Percentiles rank a stretch among this genome's conserved stretches.
Conservation (phyloP, 2,113 vertebrate species). For the Lampris megalopsis region DNA sequence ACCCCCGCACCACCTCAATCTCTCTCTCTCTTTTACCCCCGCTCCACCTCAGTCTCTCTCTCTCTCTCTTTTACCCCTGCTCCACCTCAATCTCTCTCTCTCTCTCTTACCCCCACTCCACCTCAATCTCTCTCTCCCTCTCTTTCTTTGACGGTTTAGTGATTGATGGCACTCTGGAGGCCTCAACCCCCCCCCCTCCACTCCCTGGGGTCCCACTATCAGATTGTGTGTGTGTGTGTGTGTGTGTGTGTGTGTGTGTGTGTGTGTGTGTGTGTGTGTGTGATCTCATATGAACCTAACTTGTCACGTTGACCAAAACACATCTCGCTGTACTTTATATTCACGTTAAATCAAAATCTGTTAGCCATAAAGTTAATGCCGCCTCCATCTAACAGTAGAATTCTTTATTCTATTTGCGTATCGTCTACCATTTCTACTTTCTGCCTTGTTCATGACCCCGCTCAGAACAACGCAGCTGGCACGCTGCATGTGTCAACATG, state of each 20-base stretch:
- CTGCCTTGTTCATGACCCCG: not conserved
- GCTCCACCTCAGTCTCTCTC: not conserved
- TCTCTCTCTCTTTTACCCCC: not conserved
- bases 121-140: conserved; percentile 46
- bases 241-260: conserved; percentile 35
- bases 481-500: not conserved
- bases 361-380: too few species aligned
- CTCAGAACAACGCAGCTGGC: not conserved
- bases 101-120: not conserved
- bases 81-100: conserved; percentile 31
- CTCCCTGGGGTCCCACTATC: conserved; percentile 72
- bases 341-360: too few species aligned
- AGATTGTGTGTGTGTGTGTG: conserved; percentile 40
- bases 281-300: conserved; percentile 39
- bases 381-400: too few species aligned
- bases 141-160: conserved; percentile 69
- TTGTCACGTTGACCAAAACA: conserved; percentile 25
- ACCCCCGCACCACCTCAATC: conserved; percentile 3
- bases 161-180: conserved; percentile 81
- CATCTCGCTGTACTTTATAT: not conserved
- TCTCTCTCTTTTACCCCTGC: not conserved
- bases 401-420: too few species aligned
- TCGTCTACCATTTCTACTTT: not conserved
- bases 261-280: conserved; percentile 34
- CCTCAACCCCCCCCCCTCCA: conserved; percentile 68